These are phyloP conservation scores for Yponomeuta malinellus DNA, from an alignment of 2,888 invertebrate genomes.

Conservation along the genomic window DNA sequence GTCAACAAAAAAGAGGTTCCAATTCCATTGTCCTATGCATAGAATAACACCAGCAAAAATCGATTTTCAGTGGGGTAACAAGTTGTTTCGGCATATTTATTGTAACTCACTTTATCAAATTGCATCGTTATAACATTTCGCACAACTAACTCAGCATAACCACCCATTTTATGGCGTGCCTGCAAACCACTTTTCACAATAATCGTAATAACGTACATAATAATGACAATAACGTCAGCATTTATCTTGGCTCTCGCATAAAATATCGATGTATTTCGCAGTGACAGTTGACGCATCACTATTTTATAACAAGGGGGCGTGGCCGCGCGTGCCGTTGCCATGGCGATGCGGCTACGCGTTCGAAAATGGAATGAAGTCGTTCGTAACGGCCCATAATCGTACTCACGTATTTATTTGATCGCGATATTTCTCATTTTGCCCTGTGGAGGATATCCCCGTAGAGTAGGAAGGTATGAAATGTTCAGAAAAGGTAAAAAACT, in stretches of 20 bases:
- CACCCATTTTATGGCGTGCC: not conserved
- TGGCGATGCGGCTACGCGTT: constrained; percentile 26
- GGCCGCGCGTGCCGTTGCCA: constrained; percentile 37
- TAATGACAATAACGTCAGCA: not conserved
- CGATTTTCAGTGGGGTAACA: no score
- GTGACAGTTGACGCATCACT: constrained; percentile 26
- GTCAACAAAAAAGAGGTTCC: no score
- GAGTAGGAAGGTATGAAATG: not conserved
- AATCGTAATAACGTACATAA: not conserved
- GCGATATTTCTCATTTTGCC: constrained; percentile 10
- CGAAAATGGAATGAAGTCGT: constrained; percentile 22
- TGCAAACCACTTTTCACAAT: not conserved
- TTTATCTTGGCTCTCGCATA: not conserved
- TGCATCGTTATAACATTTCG: not conserved
- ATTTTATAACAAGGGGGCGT: constrained; percentile 31
- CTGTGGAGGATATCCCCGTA: not conserved
- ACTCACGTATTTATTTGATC: constrained; percentile 22
- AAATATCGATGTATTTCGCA: not conserved
- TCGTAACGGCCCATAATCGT: constrained; percentile 19
- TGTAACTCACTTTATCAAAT: not conserved
- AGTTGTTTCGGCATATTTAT: no score
- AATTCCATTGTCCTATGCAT: no score
- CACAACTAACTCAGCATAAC: not conserved
- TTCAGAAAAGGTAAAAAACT: not conserved
- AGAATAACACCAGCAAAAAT: no score